Evolutionary conservation across 2,888 invertebrate genomes (phyloP).

Genomic region (Oegoconia quadripuncta): DNA sequence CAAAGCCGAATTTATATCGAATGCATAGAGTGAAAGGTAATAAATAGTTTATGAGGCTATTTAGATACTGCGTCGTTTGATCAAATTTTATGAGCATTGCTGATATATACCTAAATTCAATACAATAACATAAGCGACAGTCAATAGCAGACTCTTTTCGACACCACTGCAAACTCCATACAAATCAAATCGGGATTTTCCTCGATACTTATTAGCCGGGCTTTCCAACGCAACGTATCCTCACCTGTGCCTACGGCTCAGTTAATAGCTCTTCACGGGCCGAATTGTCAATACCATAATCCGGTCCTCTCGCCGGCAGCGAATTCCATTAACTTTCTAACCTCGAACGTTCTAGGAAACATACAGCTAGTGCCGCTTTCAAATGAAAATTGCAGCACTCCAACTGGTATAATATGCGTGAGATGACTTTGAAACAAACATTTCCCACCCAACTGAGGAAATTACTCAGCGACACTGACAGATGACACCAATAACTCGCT

Average conservation of each 20-base stretch:
- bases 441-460: slow-evolving; percentile 56
- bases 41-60: no score
- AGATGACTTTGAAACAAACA: slow-evolving; percentile 62
- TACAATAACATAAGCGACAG: no score
- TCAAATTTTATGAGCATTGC: no score
- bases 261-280: slow-evolving; percentile 27
- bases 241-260: slow-evolving; percentile 28
- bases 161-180: slow-evolving; percentile 21
- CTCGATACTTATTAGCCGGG: slow-evolving; percentile 18
- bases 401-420: slow-evolving; percentile 47
- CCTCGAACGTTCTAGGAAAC: slow-evolving; percentile 9
- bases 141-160: no score
- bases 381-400: slow-evolving; percentile 27
- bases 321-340: slow-evolving; percentile 11
- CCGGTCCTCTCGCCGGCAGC: slow-evolving; percentile 13
- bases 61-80: no score
- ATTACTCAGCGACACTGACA: slow-evolving; percentile 69
- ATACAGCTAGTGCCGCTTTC: slow-evolving; percentile 14
- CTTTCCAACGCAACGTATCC: slow-evolving; percentile 10
- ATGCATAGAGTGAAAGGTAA: no score
- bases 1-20: no score
- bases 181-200: slow-evolving; percentile 17
- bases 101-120: no score
- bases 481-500: slow-evolving; percentile 66
- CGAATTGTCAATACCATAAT: slow-evolving; percentile 24